phyloP scores from a whole-genome alignment of 2,113 vertebrate genomes.

The Chloropsis hardwickii region DNA sequence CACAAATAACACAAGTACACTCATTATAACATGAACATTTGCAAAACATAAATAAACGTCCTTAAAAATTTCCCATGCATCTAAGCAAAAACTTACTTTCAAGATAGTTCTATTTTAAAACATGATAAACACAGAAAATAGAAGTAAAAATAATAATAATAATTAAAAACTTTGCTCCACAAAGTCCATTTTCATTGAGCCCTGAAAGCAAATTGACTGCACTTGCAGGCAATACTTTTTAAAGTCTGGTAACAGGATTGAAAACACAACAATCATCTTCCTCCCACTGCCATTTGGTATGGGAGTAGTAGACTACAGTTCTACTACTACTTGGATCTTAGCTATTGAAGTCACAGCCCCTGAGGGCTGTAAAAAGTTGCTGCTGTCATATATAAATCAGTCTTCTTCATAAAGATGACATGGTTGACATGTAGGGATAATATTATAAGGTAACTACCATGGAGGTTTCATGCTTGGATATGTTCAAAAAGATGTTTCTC shows the following conservation, averaged over 20 bases:
- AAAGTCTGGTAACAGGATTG: neutral
- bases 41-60: constrained; percentile 8
- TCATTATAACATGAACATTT: neutral
- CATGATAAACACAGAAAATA: neutral
- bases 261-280: neutral
- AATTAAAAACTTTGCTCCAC: neutral
- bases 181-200: neutral
- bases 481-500: constrained; percentile 58
- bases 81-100: neutral
- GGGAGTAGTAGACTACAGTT: neutral
- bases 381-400: constrained; percentile 42
- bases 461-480: constrained; percentile 47
- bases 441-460: constrained; percentile 30
- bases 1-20: neutral
- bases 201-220: neutral
- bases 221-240: neutral
- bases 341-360: constrained; percentile 29
- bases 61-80: neutral
- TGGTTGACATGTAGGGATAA: constrained; percentile 14
- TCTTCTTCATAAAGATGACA: constrained; percentile 42
- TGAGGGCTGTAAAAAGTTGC: constrained; percentile 24
- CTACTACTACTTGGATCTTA: neutral
- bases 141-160: neutral
- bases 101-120: neutral
- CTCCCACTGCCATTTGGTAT: constrained; percentile 21